phyloP scores from a whole-genome alignment of 2,113 vertebrate species.

The Syngnathoides biaculeatus region DNA sequence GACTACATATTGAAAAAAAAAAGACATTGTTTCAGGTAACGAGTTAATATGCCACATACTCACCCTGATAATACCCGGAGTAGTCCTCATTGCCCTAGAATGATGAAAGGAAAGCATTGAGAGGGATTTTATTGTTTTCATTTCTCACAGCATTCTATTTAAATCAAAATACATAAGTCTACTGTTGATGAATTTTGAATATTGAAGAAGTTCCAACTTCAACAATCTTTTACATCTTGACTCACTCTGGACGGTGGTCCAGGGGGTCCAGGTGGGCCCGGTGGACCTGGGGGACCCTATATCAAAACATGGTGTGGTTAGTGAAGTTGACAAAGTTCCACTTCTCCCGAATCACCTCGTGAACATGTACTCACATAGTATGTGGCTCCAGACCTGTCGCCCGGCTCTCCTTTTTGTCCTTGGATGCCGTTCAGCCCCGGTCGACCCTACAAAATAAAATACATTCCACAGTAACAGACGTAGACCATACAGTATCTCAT shows the following conservation, averaged over 20 bases:
- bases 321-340: not conserved
- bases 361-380: constrained; percentile 71
- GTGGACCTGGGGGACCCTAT: constrained; percentile 81
- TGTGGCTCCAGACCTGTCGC: constrained; percentile 45
- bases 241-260: constrained; percentile 56
- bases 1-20: not conserved
- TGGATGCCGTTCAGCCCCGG: constrained; percentile 87
- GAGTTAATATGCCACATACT: constrained; percentile 1
- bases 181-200: not conserved
- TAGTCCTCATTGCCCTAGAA: constrained; percentile 47
- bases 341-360: not conserved
- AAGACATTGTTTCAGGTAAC: not conserved
- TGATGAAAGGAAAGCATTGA: not conserved
- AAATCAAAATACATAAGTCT: not conserved
- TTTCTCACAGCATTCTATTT: not conserved
- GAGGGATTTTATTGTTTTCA: not conserved
- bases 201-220: not conserved
- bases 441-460: constrained; percentile 77
- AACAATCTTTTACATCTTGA: constrained; percentile 2
- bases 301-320: constrained; percentile 12
- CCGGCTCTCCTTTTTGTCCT: constrained; percentile 86
- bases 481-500: not conserved
- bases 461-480: not conserved
- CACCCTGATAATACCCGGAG: constrained; percentile 48
- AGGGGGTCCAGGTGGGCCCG: constrained; percentile 62